Conservation (phyloP, 92 coral and sea anemone genomes). For the Palythoa grandiflora region DNA sequence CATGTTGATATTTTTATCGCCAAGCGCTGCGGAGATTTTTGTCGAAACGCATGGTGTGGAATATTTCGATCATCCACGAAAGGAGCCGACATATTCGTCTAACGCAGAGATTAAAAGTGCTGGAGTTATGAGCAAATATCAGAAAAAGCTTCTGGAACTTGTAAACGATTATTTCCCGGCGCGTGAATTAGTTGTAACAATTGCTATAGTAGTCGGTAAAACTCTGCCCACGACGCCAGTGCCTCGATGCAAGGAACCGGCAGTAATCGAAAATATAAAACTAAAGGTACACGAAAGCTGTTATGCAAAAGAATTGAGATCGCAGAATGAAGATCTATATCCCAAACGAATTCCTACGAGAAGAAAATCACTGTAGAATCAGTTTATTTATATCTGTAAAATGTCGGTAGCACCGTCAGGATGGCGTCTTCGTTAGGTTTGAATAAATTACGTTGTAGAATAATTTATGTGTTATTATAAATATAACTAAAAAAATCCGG, state of each 20-base stretch:
- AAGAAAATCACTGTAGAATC: conserved; percentile 39
- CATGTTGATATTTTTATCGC: conserved; percentile 88
- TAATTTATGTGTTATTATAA: background rate
- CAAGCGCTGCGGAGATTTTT: conserved; percentile 95
- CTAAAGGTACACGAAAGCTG: conserved; percentile 74
- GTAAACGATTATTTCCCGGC: conserved; percentile 85
- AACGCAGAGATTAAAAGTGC: conserved; percentile 74
- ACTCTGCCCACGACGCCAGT: conserved; percentile 86
- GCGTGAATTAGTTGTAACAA: conserved; percentile 87
- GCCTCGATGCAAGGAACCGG: conserved; percentile 92
- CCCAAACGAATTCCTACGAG: conserved; percentile 13
- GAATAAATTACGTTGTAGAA: conserved; percentile 33
- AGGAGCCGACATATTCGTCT: conserved; percentile 91
- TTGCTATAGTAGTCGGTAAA: conserved; percentile 92
- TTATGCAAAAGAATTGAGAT: conserved; percentile 64
- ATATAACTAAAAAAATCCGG: background rate
- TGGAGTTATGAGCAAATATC: conserved; percentile 88
- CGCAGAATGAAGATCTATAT: conserved; percentile 59
- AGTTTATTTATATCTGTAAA: background rate
- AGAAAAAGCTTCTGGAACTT: conserved; percentile 73
- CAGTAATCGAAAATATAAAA: conserved; percentile 81
- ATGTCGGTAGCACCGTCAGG: background rate
- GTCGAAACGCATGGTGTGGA: conserved; percentile 79
- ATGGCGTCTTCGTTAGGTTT: conserved; percentile 6
- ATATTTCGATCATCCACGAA: conserved; percentile 80